These are phyloP conservation scores for Psittacara wagleri DNA, from an alignment of 2,113 vertebrate species.

Conservation along the genomic window DNA sequence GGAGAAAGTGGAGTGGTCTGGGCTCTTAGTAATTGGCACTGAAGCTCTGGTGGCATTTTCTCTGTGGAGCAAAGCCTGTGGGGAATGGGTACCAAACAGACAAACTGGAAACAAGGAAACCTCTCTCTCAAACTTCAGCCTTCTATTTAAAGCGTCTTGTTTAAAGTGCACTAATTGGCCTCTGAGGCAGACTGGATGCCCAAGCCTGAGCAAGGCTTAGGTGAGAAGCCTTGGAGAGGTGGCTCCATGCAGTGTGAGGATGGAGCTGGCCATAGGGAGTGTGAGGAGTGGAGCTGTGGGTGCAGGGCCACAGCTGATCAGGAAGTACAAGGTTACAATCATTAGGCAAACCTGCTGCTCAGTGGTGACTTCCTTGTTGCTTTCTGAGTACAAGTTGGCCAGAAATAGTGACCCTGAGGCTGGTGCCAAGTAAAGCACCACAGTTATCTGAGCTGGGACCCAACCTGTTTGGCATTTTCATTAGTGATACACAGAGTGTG, in stretches of 20 bases:
- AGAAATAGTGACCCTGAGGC: background rate
- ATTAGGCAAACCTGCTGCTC: background rate
- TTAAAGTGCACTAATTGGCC: background rate
- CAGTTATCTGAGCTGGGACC: background rate
- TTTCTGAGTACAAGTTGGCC: background rate
- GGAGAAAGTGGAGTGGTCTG: background rate
- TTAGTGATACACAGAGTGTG: background rate
- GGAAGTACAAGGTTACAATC: background rate
- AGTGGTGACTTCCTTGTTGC: background rate
- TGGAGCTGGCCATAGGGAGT: background rate
- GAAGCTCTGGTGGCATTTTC: background rate
- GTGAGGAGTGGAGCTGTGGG: background rate
- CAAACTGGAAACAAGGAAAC: background rate
- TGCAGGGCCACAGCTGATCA: background rate
- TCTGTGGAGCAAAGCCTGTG: background rate
- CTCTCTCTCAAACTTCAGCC: background rate
- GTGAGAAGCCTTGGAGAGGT: background rate
- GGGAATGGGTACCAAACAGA: background rate
- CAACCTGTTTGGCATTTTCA: background rate
- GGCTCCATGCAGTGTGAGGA: background rate
- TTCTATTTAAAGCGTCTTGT: background rate
- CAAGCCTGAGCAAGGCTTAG: background rate
- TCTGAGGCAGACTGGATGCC: background rate
- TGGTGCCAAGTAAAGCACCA: background rate
- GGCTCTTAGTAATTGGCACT: background rate